Percentiles rank a stretch among this genome's conserved stretches.
phyloP scores from a whole-genome alignment of 2,797 vertebrate species.

The Acrossocheilus wenchowensis region DNA sequence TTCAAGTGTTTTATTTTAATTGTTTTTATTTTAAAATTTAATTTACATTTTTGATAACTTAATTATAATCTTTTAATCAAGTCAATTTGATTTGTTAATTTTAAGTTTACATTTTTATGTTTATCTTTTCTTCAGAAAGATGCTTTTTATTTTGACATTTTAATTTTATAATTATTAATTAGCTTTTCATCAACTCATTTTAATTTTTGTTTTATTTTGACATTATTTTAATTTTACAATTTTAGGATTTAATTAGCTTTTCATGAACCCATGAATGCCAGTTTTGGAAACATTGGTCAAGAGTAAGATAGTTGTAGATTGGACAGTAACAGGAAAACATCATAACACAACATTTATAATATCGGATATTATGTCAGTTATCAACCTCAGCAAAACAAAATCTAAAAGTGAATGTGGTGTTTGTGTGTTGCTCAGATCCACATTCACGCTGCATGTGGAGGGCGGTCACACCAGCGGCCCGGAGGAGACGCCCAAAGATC shows the following conservation, averaged over 20 bases:
- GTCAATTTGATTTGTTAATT: neutral
- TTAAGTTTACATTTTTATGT: neutral
- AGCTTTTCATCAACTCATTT: neutral
- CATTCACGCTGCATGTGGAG: conserved; percentile 96
- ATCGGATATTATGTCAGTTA: too few species aligned
- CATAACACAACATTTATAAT: too few species aligned
- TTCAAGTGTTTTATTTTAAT: too few species aligned
- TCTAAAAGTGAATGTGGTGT: too few species aligned
- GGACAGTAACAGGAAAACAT: neutral
- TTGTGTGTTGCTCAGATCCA: conserved; percentile 81
- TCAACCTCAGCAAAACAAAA: too few species aligned
- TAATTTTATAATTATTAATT: neutral
- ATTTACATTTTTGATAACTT: too few species aligned
- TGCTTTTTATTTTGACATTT: neutral
- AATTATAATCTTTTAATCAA: neutral
- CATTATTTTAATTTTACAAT: neutral
- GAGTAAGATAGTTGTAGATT: neutral
- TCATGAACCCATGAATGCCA: neutral
- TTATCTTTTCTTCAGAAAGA: too few species aligned
- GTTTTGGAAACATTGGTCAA: neutral
- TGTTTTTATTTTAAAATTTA: too few species aligned
- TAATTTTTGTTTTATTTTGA: neutral
- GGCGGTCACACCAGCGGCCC: conserved; percentile 86
- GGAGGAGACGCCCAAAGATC: conserved; percentile 90
- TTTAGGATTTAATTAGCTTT: neutral